These are phyloP conservation scores for Okamejei kenojei DNA, from an alignment of 2,797 vertebrate genomes.

Conservation along the genomic window DNA sequence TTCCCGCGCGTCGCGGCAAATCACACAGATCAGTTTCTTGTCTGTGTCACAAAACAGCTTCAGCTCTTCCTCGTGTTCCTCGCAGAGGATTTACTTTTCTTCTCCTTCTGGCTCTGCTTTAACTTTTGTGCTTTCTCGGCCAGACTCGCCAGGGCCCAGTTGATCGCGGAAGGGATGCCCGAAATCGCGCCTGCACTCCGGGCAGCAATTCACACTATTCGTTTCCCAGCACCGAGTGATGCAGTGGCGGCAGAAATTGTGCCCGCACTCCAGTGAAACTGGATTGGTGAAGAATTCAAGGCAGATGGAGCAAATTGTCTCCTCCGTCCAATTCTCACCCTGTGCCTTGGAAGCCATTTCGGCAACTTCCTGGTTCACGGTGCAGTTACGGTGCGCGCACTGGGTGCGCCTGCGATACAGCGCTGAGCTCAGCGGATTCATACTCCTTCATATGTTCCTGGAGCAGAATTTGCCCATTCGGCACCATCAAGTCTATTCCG, in stretches of 20 bases:
- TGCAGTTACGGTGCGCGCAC: background rate
- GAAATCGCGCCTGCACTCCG: background rate
- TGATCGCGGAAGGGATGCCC: background rate
- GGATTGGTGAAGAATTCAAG: no score
- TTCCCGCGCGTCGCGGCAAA: background rate
- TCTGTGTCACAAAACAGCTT: slow-evolving; percentile 1
- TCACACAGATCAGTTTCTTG: background rate
- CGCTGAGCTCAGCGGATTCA: no score
- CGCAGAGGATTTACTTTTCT: background rate
- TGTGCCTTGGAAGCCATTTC: slow-evolving; percentile 42
- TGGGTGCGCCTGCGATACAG: no score
- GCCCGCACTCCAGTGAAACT: slow-evolving; percentile 45
- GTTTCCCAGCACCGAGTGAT: background rate
- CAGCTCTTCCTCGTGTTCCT: background rate
- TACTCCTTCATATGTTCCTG: no score
- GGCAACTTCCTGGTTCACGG: background rate
- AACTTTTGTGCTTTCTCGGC: background rate
- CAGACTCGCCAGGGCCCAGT: background rate
- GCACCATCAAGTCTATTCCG: no score
- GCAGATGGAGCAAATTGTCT: slow-evolving; percentile 45
- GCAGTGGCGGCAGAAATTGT: background rate
- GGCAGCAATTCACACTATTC: background rate
- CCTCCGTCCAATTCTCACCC: slow-evolving; percentile 57
- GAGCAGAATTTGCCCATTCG: no score
- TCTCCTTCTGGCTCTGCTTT: background rate